These are phyloP conservation scores for Tenualosa thibaudeaui DNA, from an alignment of 2,797 vertebrate species.

Conservation along the genomic window DNA sequence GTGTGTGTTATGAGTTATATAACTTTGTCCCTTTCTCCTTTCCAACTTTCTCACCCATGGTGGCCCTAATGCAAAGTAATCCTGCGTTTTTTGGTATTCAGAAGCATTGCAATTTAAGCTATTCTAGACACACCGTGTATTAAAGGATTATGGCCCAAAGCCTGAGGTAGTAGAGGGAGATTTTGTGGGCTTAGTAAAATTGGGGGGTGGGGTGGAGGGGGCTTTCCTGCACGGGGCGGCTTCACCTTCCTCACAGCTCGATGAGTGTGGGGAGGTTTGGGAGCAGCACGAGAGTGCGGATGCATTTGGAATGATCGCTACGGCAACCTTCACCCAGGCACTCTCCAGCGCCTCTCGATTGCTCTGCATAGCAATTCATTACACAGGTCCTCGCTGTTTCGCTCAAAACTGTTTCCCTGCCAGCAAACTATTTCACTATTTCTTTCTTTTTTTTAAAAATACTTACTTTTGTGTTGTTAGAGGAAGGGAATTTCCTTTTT, in stretches of 20 bases:
- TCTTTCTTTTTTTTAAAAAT: neutral
- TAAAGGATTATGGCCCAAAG: slow-evolving; percentile 72
- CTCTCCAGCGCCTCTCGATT: neutral
- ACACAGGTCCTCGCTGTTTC: neutral
- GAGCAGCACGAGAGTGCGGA: slow-evolving; percentile 56
- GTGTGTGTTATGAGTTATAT: slow-evolving; percentile 30
- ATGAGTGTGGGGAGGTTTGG: slow-evolving; percentile 50
- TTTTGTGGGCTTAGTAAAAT: slow-evolving; percentile 65
- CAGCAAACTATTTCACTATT: neutral
- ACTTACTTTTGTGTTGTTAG: neutral
- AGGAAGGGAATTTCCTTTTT: slow-evolving; percentile 20
- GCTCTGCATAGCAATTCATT: neutral
- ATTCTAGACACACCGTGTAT: slow-evolving; percentile 70
- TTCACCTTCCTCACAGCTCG: slow-evolving; percentile 63
- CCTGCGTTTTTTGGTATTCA: slow-evolving; percentile 62
- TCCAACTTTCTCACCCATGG: slow-evolving; percentile 32
- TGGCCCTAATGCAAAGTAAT: slow-evolving; percentile 63
- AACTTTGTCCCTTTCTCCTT: slow-evolving; percentile 37
- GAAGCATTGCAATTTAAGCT: slow-evolving; percentile 69
- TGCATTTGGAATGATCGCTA: slow-evolving; percentile 16
- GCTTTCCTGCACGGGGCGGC: slow-evolving; percentile 53
- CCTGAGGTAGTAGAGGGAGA: slow-evolving; percentile 63
- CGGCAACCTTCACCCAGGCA: slow-evolving; percentile 5
- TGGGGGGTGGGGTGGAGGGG: slow-evolving; percentile 40
- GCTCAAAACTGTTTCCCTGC: neutral